A percentile compares a stretch with the other conserved stretches of the same genome.
Evolutionary conservation across 92 coral and sea anemone genomes (phyloP).

Genomic region (Actinostola sp.): DNA sequence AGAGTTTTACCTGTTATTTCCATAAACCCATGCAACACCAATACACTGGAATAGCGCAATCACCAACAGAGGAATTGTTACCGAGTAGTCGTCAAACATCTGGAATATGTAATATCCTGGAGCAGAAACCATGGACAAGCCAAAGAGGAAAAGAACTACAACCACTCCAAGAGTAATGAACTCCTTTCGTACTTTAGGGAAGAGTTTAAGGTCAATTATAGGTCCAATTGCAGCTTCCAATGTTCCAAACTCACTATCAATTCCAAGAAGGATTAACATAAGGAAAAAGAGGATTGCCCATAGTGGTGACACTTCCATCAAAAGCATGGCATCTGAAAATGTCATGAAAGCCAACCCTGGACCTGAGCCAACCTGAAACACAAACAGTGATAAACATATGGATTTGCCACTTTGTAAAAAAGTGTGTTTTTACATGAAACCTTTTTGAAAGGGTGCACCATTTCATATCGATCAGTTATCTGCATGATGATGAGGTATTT

Average conservation of each 20-base stretch:
- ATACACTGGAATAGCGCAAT: slow-evolving; percentile 98
- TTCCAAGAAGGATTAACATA: slow-evolving; percentile 96
- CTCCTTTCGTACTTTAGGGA: slow-evolving; percentile 91
- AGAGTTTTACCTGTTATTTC: slow-evolving; percentile 83
- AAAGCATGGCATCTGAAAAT: slow-evolving; percentile 92
- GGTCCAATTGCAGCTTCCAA: slow-evolving; percentile 99
- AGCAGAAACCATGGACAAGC: slow-evolving; percentile 86
- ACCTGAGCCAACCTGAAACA: slow-evolving; percentile 91
- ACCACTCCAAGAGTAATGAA: slow-evolving; percentile 78
- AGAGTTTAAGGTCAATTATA: slow-evolving; percentile 84
- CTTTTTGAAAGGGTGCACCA: not conserved
- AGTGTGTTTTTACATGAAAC: not conserved
- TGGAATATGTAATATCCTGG: slow-evolving; percentile 95
- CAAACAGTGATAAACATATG: not conserved
- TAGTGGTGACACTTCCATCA: slow-evolving; percentile 95
- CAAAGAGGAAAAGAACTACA: slow-evolving; percentile 76
- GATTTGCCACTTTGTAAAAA: too few species aligned
- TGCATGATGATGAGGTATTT: too few species aligned
- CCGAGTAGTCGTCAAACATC: slow-evolving; percentile 96
- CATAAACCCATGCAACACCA: slow-evolving; percentile 99
- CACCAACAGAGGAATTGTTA: slow-evolving; percentile 91
- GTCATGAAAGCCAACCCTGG: slow-evolving; percentile 99
- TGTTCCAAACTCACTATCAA: slow-evolving; percentile 99
- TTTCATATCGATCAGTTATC: slow-evolving; percentile 41
- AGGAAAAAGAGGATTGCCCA: slow-evolving; percentile 97